Percentiles rank a stretch among this genome's conserved stretches.
phyloP scores from a whole-genome alignment of 2,113 vertebrate genomes.

The Pan paniscus region DNA sequence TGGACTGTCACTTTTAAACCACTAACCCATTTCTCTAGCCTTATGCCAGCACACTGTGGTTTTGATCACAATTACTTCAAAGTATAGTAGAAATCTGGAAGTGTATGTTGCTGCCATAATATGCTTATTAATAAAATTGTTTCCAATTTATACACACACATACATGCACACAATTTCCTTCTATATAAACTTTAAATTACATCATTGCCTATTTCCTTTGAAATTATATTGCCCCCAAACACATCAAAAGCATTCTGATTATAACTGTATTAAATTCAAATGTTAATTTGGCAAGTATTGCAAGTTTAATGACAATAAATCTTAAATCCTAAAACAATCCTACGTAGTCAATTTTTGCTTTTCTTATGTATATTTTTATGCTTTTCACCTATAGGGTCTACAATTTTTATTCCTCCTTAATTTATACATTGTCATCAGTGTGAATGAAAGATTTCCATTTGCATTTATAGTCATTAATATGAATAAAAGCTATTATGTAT shows the following conservation, averaged over 20 bases:
- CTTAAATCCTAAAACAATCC: not conserved
- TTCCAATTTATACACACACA: not conserved
- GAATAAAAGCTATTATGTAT: not conserved
- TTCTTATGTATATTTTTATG: not conserved
- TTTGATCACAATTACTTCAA: not conserved
- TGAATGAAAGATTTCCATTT: not conserved
- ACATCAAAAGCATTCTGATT: constrained; percentile 12
- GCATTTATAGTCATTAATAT: not conserved
- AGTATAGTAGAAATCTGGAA: not conserved
- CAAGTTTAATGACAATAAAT: not conserved
- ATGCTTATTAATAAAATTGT: not conserved
- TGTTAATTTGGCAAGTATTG: not conserved
- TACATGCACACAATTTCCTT: not conserved
- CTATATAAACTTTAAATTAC: not conserved
- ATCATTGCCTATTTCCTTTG: not conserved
- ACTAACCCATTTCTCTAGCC: not conserved
- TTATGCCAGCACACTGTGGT: not conserved
- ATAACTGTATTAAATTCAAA: not conserved
- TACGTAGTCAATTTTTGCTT: not conserved
- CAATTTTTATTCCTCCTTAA: not conserved
- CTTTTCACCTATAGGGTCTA: not conserved
- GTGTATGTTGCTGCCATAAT: not conserved
- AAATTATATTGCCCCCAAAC: not conserved
- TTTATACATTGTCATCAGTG: not conserved
- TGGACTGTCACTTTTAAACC: not conserved